Evolutionary conservation across 2,888 invertebrate genomes (phyloP), one percentile per base, ranked within the genome.

Genomic region (Scaptomyza reducta): DNA sequence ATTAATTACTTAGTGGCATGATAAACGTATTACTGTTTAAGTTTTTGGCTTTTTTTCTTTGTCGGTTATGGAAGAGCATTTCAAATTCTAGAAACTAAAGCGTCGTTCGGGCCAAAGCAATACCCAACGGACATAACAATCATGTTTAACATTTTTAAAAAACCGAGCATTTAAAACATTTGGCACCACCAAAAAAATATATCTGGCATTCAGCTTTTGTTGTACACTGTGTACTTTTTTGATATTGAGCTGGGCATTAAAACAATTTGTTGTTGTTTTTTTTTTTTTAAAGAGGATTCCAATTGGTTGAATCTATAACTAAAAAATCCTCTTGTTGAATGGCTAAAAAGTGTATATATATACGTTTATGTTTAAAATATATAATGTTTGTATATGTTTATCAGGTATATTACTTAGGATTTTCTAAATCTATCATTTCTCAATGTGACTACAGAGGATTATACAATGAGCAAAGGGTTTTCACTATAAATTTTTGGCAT

Each of bases 401-500:
- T 77, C 77, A 77, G 77, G 77, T 77, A 59, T 53, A 67, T 62
- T 73, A 77, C 16, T 56, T 41, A 56, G 66, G 18, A 65, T 44
- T n/a, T 10, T 35, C 59, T 76, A 76, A 16, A 6, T 27, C 59
- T 73, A 69, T 27, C n/a, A 41, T 56, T 31, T 18, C n/a, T 63
- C 46, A 42, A 64, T 44, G 38, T 55, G 27, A 31, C 73, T 76
- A 77, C 60, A 16, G 31, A 61, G 62, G 74, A 71, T 71, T 73
- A 77, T 61, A 72, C 73, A 77, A 66, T 72, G 73, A 73, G 66
- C 66, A 77, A 74, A 74, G 59, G 53, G 56, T 56, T 45, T 51
- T 31, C 54, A 25, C 41, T 57, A 42, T 47, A 49, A 51, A 35
- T 10, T 50, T 33, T 41, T 50, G 16, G 38, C 45, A 35, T 44